phyloP scores from a whole-genome alignment of 2,888 invertebrate genomes.

The Graphium colonna region DNA sequence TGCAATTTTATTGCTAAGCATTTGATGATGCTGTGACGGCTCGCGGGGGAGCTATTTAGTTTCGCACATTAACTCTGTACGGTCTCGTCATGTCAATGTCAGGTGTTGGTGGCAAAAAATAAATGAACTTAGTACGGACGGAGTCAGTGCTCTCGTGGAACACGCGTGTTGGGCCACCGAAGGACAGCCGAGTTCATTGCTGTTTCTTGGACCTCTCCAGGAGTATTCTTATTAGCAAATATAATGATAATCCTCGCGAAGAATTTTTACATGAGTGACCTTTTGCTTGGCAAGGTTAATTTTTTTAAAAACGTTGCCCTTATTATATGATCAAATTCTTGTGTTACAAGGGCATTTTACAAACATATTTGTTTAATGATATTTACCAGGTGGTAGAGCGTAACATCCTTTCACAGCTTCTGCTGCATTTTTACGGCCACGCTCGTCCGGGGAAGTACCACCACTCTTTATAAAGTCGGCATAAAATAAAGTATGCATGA shows the following conservation, averaged over 20 bases:
- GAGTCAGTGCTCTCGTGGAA: constrained; percentile 32
- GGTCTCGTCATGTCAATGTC: constrained; percentile 62
- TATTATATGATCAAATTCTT: too few species aligned
- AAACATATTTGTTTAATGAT: too few species aligned
- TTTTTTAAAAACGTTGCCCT: too few species aligned
- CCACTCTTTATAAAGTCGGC: too few species aligned
- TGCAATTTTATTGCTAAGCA: constrained; percentile 34
- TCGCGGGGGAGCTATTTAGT: constrained; percentile 38
- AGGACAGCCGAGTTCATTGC: constrained; percentile 7
- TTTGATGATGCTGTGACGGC: constrained; percentile 49
- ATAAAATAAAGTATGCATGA: too few species aligned
- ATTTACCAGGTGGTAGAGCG: too few species aligned
- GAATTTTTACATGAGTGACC: neutral
- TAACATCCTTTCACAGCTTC: too few species aligned
- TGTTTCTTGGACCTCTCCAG: constrained; percentile 1
- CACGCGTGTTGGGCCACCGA: constrained; percentile 10
- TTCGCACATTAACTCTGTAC: constrained; percentile 50
- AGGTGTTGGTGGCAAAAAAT: constrained; percentile 40
- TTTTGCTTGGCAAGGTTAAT: too few species aligned
- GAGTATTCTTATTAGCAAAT: neutral
- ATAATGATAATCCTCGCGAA: neutral
- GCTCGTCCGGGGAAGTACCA: too few species aligned
- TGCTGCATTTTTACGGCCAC: too few species aligned
- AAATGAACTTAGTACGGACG: constrained; percentile 31
- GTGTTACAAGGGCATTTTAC: too few species aligned